Base-by-base conservation (phyloP, 2,797 vertebrate genomes). In the Champsocephalus gunnari region DNA sequence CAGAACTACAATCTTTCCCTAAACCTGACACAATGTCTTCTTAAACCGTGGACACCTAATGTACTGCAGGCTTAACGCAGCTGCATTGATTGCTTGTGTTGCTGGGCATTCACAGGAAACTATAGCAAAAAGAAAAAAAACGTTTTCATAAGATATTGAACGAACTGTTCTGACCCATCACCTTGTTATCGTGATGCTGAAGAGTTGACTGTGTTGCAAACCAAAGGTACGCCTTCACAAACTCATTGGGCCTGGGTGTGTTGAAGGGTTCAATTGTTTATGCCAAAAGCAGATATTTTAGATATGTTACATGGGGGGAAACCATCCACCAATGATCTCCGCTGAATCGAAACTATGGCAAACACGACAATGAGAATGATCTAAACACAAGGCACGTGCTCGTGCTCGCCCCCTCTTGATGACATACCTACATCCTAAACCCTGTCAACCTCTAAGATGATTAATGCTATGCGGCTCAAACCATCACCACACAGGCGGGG, bases 401-500 rank as follows among this genome's bases (percentile, higher is more conserved):
- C 75, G 34, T 45, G 60, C 79, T 76, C 34, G 1, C 75, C 12
- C 34, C 69, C 72, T 56, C 66, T 32, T 57, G 66, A 71, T 66
- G 55, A 91, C 82, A 79, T 66, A 73, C 50, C 73, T 65, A 83
- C 80, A 88, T 89, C 88, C 86, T 83, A 86, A 89, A 81, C 50
- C 70, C 50, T 85, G 80, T 86, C 84, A 85, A 51, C 56, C 80
- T 81, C 65, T 80, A 71, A 85, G 66, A 80, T 92, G 90, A 94
- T 91, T 91, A 84, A 88, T 90, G 82, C 44, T 67, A 75, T 51
- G 61, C 75, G 74, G 79, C 83, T 81, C 69, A 71, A 83, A 87
- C 79, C 71, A 78, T 79, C 86, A 80, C 70, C 75, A 73, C 74
- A 43, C 62, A 72, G 69, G 77, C 44, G 13, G 60, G 80, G 81